Percentiles rank a stretch among this genome's conserved stretches.
Evolutionary conservation across 1,140 invertebrate species (phyloP).

Genomic region (Diachasmimorpha longicaudata): DNA sequence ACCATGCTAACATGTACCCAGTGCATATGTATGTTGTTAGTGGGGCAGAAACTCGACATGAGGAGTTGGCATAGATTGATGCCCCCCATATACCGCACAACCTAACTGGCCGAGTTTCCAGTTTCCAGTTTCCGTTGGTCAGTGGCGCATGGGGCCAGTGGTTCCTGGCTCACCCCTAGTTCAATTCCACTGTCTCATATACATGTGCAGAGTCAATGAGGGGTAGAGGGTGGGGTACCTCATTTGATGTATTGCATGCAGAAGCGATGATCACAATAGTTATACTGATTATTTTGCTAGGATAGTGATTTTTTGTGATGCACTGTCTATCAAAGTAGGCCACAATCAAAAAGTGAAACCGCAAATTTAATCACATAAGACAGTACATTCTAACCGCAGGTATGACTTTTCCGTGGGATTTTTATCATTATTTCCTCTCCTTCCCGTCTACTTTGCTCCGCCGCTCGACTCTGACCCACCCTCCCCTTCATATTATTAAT

Average conservation of each 20-base stretch:
- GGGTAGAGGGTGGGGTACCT: neutral
- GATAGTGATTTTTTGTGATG: no score
- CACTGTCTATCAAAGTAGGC: no score
- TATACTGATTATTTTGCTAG: no score
- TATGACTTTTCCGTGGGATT: no score
- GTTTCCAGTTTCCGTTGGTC: neutral
- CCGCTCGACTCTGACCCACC: no score
- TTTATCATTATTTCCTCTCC: no score
- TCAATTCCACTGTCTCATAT: neutral
- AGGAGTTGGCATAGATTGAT: conserved; percentile 1
- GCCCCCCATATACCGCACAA: neutral
- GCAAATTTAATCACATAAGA: no score
- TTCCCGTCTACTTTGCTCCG: no score
- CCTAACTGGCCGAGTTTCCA: neutral
- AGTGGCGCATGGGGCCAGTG: neutral
- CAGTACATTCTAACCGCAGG: no score
- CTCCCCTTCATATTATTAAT: no score
- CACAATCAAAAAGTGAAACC: no score
- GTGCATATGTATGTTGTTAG: neutral
- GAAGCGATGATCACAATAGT: neutral
- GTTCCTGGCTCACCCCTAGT: neutral
- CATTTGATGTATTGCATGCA: neutral
- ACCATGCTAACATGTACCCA: neutral
- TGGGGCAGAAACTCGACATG: neutral
- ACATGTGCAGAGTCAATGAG: neutral